Evolutionary conservation across 2,888 invertebrate genomes (phyloP), one percentile per base, ranked within the genome.

Genomic region (Drosophila neutralis): DNA sequence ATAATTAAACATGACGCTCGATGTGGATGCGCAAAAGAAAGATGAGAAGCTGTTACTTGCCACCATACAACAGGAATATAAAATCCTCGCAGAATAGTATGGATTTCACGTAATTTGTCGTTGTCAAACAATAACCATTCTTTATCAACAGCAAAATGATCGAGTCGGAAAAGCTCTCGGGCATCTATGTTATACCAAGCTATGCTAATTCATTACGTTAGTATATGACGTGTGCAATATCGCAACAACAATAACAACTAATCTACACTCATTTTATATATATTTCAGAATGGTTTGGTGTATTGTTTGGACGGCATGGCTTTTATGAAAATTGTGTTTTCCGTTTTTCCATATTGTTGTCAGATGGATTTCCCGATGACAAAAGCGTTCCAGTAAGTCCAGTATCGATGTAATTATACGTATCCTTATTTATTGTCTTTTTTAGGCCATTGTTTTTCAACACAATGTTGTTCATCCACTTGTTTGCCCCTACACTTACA

Each of bases 131-230:
- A 62, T 67, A 60, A 59, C 24, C 29, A 60, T 10, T 31, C 6
- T 24, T 6, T 21, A 36, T 18, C 92, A 75, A 27, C 33, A 98
- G 97, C 92, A 96, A 97, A 92, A 96, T 97, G 95, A 93, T 98
- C 78, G 96, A 96, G 91, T 96, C 96, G 60, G 97, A 98, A 93
- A 96, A 97, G 92, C 93, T 98, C 80, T 96, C 96, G 88, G 98
- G 98, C 58, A 95, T 98, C 69, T 98, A 98, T 94, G 97, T 98
- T 24, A 97, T 98, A 93, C 98, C 98, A 67, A 98, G 98, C 54
- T 96, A 96, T 90, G 95, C 96, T 89, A 96, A 96, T 91, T 96
- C 97, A 60, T 95, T 97, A 89, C 91, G 97, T 97, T 94, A 95
- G 96, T 95, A 40, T 31, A 35, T 18, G 1, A 2, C n/a, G 15